Evolutionary conservation across 1,140 invertebrate genomes (phyloP).

Genomic region (Meloidogyne exigua): DNA sequence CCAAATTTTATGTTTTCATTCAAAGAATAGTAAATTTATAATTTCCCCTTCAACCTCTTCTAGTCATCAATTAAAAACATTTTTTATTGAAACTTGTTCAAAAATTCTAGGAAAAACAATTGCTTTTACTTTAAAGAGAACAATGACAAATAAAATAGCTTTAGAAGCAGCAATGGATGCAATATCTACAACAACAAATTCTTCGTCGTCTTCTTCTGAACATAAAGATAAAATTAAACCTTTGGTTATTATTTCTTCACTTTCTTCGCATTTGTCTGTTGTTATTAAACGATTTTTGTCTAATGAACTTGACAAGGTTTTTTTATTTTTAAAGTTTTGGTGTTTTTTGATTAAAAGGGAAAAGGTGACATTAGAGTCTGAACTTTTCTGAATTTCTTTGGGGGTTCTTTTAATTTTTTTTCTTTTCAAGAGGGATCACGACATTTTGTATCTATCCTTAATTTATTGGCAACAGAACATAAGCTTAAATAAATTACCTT

Average conservation of each 20-base stretch:
- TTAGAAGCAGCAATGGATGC: not conserved
- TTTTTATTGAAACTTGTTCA: conserved; percentile 42
- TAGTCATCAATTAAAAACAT: conserved; percentile 24
- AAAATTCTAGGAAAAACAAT: conserved; percentile 34
- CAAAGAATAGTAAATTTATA: conserved; percentile 14
- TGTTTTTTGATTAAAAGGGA: too few relatives aligned
- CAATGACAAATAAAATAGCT: not conserved
- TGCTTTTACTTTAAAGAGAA: conserved; percentile 12
- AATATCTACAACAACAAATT: not conserved
- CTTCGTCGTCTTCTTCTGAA: not conserved
- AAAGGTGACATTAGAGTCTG: too few relatives aligned
- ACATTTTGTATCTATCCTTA: conserved; percentile 34
- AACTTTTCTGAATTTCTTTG: too few relatives aligned
- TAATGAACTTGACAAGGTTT: conserved; percentile 23
- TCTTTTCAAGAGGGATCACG: conserved; percentile 33
- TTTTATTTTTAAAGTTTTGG: conserved; percentile 1
- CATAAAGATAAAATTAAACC: not conserved
- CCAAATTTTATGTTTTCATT: conserved; percentile 38
- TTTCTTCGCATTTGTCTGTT: conserved; percentile 23
- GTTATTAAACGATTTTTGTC: conserved; percentile 30
- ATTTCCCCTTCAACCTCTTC: conserved; percentile 8
- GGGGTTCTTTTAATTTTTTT: conserved; percentile 6
- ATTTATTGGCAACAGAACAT: conserved; percentile 44
- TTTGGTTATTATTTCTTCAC: not conserved
- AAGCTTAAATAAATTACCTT: not conserved